Percentiles rank a stretch among this genome's conserved stretches.
Conservation (phyloP, 2,113 vertebrate species). For the Balaenoptera acutorostrata region DNA sequence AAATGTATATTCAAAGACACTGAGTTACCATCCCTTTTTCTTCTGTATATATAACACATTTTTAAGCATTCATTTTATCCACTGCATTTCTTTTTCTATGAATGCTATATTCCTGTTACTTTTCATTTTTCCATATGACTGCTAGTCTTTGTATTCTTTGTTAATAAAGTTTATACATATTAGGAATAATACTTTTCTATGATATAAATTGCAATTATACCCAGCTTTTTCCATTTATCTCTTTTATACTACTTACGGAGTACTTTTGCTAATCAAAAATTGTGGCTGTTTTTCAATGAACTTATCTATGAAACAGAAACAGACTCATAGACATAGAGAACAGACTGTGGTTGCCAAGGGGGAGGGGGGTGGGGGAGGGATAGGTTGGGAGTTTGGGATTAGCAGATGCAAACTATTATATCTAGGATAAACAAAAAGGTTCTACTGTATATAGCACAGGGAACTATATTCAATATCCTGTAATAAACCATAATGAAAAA, state of each 20-base stretch:
- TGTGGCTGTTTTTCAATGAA: not conserved
- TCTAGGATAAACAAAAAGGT: not conserved
- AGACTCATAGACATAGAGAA: not conserved
- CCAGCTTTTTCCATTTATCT: not conserved
- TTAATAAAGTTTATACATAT: not conserved
- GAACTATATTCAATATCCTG: not conserved
- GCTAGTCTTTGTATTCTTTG: not conserved
- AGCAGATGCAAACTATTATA: not conserved
- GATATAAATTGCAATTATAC: not conserved
- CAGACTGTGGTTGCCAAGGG: not conserved
- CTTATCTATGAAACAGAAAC: not conserved
- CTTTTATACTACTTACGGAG: not conserved
- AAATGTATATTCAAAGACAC: not conserved
- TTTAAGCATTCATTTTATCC: not conserved
- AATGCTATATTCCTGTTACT: not conserved
- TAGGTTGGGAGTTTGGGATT: not conserved
- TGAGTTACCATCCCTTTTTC: not conserved
- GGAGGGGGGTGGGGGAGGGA: not conserved
- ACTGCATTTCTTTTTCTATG: not conserved
- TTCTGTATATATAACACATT: not conserved
- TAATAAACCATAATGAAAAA: not conserved
- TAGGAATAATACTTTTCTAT: not conserved
- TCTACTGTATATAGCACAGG: not conserved
- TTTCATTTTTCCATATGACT: not conserved
- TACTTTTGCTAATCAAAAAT: not conserved